phyloP scores from a whole-genome alignment of 2,113 vertebrate genomes.

The Plestiodon gilberti region DNA sequence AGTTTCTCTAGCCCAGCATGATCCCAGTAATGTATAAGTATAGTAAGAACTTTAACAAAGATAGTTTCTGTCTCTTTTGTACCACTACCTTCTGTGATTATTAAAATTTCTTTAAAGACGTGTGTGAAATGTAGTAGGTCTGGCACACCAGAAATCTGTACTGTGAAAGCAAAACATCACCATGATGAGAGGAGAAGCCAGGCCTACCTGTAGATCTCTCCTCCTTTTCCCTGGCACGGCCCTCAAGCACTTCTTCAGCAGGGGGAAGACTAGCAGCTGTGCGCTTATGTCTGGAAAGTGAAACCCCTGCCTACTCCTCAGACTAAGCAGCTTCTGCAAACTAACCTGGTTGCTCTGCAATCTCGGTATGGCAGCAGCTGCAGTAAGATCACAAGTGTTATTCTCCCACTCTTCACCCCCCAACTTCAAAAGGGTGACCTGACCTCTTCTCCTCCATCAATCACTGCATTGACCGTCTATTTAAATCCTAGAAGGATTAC shows the following conservation, averaged over 20 bases:
- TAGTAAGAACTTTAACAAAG: background rate
- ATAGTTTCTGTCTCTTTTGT: background rate
- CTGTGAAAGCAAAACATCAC: background rate
- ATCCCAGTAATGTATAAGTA: background rate
- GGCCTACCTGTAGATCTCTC: background rate
- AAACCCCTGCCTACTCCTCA: background rate
- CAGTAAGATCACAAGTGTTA: background rate
- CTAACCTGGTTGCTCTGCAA: background rate
- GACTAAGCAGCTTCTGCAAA: background rate
- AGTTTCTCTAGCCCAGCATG: too few species aligned
- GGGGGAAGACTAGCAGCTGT: background rate
- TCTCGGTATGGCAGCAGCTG: background rate
- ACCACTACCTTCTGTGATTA: background rate
- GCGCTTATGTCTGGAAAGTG: background rate
- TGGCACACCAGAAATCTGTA: background rate
- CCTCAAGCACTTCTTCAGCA: background rate
- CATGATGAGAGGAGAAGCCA: background rate
- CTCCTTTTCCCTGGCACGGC: background rate
- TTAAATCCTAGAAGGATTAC: background rate
- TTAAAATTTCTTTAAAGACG: background rate
- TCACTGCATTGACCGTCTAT: constrained; percentile 3
- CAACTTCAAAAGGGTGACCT: background rate
- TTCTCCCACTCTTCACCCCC: background rate
- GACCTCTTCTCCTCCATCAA: background rate
- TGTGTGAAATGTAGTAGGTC: background rate